phyloP scores from a whole-genome alignment of 2,797 vertebrate genomes.

The Enteromius trimaculatus region DNA sequence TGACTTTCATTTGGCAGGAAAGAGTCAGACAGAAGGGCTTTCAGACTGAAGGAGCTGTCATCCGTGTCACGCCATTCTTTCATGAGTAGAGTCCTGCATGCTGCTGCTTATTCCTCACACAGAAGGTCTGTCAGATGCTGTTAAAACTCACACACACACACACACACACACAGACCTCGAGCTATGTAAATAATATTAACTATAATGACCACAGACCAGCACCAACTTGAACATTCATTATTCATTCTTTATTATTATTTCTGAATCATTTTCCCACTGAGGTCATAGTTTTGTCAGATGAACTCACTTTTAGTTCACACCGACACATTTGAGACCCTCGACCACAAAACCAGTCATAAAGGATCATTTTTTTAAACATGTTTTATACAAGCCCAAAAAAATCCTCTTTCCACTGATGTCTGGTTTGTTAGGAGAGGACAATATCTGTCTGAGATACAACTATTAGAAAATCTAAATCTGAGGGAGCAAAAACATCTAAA shows the following conservation, averaged over 20 bases:
- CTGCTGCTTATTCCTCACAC: neutral
- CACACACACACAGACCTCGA: neutral
- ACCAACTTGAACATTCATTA: neutral
- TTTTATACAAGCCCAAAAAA: neutral
- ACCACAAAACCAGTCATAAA: neutral
- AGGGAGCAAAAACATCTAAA: neutral
- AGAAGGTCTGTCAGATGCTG: neutral
- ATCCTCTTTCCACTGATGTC: neutral
- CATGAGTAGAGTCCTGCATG: neutral
- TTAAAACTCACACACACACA: neutral
- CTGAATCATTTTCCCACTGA: neutral
- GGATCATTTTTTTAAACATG: neutral
- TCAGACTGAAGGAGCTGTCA: neutral
- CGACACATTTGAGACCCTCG: neutral
- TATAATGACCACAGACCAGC: neutral
- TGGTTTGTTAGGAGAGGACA: neutral
- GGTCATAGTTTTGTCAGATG: neutral
- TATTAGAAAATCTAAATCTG: neutral
- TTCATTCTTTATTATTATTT: neutral
- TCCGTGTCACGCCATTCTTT: slow-evolving; percentile 5
- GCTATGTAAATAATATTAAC: neutral
- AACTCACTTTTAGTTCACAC: neutral
- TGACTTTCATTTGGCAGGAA: slow-evolving; percentile 1
- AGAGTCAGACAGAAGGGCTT: neutral
- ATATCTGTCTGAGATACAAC: neutral